phyloP scores from a whole-genome alignment of 2,797 vertebrate genomes.

The Morelia viridis region DNA sequence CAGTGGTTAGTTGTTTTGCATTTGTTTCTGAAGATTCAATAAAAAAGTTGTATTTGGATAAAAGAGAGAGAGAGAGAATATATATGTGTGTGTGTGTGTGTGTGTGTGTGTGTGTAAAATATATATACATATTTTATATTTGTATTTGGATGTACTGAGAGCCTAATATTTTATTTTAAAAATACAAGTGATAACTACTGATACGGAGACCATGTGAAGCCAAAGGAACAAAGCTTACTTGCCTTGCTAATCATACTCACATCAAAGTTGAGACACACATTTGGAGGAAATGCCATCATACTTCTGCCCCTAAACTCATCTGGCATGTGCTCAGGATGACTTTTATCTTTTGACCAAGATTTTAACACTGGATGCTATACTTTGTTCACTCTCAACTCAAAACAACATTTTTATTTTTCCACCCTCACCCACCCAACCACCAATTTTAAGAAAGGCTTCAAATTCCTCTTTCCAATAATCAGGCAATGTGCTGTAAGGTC shows the following conservation, averaged over 20 bases:
- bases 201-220: conserved; percentile 85
- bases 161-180: conserved; percentile 70
- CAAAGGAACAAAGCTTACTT: conserved; percentile 87
- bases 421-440: background rate
- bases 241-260: conserved; percentile 84
- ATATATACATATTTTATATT: too few species aligned
- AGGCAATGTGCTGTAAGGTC: conserved; percentile 12
- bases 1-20: conserved; percentile 43
- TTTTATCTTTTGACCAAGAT: conserved; percentile 76
- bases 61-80: too few species aligned
- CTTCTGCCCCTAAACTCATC: conserved; percentile 82
- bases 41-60: conserved; percentile 38
- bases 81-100: too few species aligned
- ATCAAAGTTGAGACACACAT: conserved; percentile 86
- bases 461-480: conserved; percentile 55
- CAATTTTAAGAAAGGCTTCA: conserved; percentile 54
- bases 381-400: conserved; percentile 69
- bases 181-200: conserved; percentile 74
- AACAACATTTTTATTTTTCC: conserved; percentile 51
- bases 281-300: conserved; percentile 90
- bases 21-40: conserved; percentile 34
- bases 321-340: conserved; percentile 74
- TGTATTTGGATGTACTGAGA: conserved; percentile 60
- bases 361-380: conserved; percentile 73
- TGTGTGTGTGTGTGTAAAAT: too few species aligned